These are phyloP conservation scores for Tapera naevia DNA, from an alignment of 2,797 vertebrate species.

Conservation along the genomic window DNA sequence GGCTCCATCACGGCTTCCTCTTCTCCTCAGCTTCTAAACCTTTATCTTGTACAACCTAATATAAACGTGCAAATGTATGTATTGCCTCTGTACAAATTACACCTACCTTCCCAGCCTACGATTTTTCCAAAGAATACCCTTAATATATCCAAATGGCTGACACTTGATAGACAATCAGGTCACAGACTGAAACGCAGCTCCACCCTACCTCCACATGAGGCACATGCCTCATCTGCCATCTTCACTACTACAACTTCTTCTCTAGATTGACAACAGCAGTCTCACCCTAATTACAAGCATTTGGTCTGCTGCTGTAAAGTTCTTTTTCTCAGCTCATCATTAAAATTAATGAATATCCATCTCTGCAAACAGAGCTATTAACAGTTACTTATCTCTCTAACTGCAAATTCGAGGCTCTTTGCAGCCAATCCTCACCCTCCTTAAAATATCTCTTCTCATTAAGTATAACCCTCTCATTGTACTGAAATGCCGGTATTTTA, in stretches of 20 bases:
- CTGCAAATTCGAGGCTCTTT: background rate
- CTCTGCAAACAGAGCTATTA: background rate
- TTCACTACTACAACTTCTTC: background rate
- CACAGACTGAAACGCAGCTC: rapidly evolving
- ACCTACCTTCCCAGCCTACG: background rate
- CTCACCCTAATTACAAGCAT: background rate
- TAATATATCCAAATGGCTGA: background rate
- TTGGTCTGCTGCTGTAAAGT: background rate
- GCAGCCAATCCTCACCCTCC: background rate
- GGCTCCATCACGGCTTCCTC: rapidly evolving
- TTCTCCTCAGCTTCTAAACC: background rate
- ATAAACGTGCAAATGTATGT: background rate
- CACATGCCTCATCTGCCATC: rapidly evolving
- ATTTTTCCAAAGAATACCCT: background rate
- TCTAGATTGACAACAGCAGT: background rate
- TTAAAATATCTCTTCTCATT: background rate
- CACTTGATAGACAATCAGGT: background rate
- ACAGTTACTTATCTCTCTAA: background rate
- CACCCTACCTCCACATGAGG: background rate
- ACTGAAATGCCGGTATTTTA: background rate
- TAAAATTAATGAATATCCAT: background rate
- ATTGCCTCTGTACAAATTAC: background rate
- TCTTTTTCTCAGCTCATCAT: background rate
- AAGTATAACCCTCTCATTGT: background rate
- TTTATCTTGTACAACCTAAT: background rate